Evolutionary conservation across 1,140 invertebrate species (phyloP), one percentile per base, ranked within the genome.

Genomic region (Plectus sambesii): DNA sequence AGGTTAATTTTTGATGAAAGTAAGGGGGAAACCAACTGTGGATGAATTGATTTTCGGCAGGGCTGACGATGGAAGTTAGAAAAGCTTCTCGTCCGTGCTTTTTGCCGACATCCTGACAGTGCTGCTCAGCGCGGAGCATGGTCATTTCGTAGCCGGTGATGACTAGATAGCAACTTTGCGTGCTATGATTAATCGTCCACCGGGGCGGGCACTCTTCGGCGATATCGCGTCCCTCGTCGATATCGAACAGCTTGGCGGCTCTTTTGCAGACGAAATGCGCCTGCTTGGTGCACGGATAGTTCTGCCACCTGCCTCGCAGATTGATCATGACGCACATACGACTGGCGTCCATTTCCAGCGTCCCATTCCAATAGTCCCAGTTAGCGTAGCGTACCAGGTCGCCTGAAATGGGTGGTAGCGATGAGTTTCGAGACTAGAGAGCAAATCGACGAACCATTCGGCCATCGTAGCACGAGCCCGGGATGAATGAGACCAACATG

Each of bases 191-290:
- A 41, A 50, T 53, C 37, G 45, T 33, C 58, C 58, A 60, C 22
- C 51, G 30, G 5, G 20, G 29, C 5, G 53, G 53, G 15, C 53
- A 55, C 17, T 56, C 26, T 5, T 22, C n/a, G 29, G 53, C 33
- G 17, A 49, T n/a, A 5, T 43, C 5, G 22, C 27, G 15, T 33
- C 5, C 5, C 19, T 36, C 9, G 3, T 23, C 15, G 17, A 25
- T 26, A 12, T 51, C 22, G 36, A 25, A 33, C 33, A 25, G 38
- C n/a, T n/a, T 26, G 17, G 60, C 48, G 33, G 44, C 55, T 19
- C 42, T 44, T 44, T 60, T 59, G 39, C 58, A 60, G 37, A 60
- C 57, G 24, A 61, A 59, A 15, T 61, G 58, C 5, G 39, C 59
- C n/a, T 33, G 23, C 20, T 51, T 24, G 5, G 37, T 17, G 38